phyloP scores from a whole-genome alignment of 2,888 invertebrate species.

The Calliopum simillimum region DNA sequence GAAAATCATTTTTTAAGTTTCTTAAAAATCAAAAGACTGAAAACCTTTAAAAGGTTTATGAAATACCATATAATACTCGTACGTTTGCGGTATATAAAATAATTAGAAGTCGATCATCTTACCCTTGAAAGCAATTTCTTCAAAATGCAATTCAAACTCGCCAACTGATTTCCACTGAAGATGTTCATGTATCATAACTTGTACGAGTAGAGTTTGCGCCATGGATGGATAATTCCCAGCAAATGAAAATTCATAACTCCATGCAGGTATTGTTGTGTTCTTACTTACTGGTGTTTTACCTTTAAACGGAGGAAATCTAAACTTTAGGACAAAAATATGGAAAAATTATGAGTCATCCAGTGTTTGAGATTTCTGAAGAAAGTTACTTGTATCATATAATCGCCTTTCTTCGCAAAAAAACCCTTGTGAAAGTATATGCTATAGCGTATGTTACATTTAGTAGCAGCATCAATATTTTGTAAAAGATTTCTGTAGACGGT shows the following conservation, averaged over 20 bases:
- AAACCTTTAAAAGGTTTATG: too few relatives aligned
- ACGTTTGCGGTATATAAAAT: not conserved
- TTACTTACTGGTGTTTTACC: constrained; percentile 75
- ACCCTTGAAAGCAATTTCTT: constrained; percentile 63
- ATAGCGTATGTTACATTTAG: constrained; percentile 67
- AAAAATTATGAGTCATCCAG: not conserved
- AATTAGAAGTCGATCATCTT: constrained; percentile 2
- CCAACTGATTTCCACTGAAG: constrained; percentile 65
- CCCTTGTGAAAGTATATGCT: constrained; percentile 72
- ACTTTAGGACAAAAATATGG: constrained; percentile 51
- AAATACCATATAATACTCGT: not conserved
- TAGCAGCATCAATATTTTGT: constrained; percentile 48
- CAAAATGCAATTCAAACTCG: constrained; percentile 59
- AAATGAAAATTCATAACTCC: constrained; percentile 83
- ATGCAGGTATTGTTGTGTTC: constrained; percentile 74
- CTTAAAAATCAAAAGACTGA: too few relatives aligned
- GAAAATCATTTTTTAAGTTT: not conserved
- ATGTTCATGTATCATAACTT: constrained; percentile 69
- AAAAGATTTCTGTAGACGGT: constrained; percentile 54
- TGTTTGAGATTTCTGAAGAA: constrained; percentile 34
- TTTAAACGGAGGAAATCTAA: constrained; percentile 66
- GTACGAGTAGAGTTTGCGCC: constrained; percentile 78
- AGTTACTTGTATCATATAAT: constrained; percentile 61
- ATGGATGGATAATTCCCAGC: constrained; percentile 86
- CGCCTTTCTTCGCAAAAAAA: constrained; percentile 64